Conservation (phyloP, 2,113 vertebrate genomes). For the Chamaetylas fuelleborni region DNA sequence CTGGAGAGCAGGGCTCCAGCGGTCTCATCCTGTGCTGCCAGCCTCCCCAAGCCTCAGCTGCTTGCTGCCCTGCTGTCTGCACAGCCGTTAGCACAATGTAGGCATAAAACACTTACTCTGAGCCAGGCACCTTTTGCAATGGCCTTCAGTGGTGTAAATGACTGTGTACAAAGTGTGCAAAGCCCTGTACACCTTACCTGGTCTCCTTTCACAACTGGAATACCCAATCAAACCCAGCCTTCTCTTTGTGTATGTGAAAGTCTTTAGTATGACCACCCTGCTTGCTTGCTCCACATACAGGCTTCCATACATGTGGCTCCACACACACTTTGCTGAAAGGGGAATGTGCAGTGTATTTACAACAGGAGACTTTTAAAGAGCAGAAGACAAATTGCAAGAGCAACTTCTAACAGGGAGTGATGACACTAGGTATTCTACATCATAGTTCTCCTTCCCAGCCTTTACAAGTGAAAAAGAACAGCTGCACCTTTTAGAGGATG, state of each 20-base stretch:
- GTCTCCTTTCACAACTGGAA: not conserved
- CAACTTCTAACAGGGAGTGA: not conserved
- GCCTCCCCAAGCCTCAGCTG: not conserved
- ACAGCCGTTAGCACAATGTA: not conserved
- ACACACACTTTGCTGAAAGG: not conserved
- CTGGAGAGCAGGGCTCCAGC: accelerated
- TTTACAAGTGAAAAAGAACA: not conserved
- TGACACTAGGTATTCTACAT: not conserved
- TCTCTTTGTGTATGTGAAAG: accelerated
- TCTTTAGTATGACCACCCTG: not conserved
- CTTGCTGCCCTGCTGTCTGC: not conserved
- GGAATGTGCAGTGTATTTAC: not conserved
- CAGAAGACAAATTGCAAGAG: not conserved
- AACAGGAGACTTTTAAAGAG: not conserved
- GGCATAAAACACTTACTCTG: not conserved
- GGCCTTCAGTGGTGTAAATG: not conserved
- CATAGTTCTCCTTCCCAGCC: not conserved
- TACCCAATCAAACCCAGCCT: not conserved
- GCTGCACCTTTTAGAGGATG: not conserved
- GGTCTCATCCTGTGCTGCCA: accelerated
- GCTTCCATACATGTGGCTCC: not conserved
- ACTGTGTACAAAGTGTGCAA: not conserved
- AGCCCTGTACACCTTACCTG: not conserved
- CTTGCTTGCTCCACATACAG: not conserved
- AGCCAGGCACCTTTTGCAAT: not conserved